A percentile compares a stretch with the other conserved stretches of the same genome.
Conservation (phyloP, 2,888 invertebrate species). For the Xanthorhoe spadicearia region DNA sequence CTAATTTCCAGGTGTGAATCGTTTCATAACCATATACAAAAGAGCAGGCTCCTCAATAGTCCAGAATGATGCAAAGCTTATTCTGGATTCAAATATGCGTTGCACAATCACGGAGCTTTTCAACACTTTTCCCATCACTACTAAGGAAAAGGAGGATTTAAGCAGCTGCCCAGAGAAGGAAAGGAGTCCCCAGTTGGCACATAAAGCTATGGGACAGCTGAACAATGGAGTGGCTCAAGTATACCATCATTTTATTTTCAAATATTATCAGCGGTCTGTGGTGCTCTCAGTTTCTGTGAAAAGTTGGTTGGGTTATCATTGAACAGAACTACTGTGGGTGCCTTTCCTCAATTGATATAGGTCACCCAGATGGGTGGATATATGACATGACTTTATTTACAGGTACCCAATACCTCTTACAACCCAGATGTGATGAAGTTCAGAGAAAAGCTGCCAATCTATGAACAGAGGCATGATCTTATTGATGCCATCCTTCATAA, state of each 20-base stretch:
- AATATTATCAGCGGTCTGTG: too few relatives aligned
- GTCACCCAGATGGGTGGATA: too few relatives aligned
- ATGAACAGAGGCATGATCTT: constrained; percentile 86
- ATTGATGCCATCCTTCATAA: constrained; percentile 87
- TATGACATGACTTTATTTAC: constrained; percentile 33
- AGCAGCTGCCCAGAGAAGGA: constrained; percentile 88
- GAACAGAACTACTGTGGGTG: too few relatives aligned
- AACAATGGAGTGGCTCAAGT: constrained; percentile 88
- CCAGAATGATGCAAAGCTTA: constrained; percentile 87
- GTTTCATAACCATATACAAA: constrained; percentile 89
- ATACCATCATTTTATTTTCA: too few relatives aligned
- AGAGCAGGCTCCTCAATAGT: constrained; percentile 87
- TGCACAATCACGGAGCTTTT: constrained; percentile 86
- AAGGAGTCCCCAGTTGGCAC: constrained; percentile 81
- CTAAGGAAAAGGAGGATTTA: constrained; percentile 88
- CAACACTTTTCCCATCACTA: constrained; percentile 88
- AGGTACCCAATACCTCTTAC: constrained; percentile 77
- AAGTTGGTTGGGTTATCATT: too few relatives aligned
- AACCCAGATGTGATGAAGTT: constrained; percentile 84
- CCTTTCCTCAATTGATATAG: not conserved
- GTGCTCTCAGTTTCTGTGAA: too few relatives aligned
- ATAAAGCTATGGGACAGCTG: constrained; percentile 86
- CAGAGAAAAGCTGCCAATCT: constrained; percentile 89
- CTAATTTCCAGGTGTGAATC: constrained; percentile 82
- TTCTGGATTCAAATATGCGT: constrained; percentile 86